Evolutionary conservation across 2,113 vertebrate genomes (phyloP).

Genomic region (Trachemys scripta): DNA sequence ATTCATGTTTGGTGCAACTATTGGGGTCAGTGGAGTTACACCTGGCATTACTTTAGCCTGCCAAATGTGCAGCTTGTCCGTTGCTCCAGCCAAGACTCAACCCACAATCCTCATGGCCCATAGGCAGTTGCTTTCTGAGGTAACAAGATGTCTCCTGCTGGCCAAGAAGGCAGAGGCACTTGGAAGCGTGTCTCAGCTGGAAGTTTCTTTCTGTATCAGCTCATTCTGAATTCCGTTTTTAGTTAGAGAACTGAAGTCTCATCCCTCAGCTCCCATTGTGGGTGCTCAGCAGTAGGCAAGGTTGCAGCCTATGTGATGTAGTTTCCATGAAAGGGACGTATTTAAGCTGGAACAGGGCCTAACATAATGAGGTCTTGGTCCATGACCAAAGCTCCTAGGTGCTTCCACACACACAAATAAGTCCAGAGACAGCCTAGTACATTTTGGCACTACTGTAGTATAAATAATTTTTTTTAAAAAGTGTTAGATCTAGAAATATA

Average conservation of each 20-base stretch:
- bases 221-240: too few species aligned
- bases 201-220: too few species aligned
- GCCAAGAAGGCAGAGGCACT: not conserved
- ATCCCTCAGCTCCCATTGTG: too few species aligned
- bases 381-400: not conserved
- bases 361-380: not conserved
- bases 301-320: not conserved
- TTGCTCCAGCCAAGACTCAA: not conserved
- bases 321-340: not conserved
- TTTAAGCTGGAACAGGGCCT: not conserved
- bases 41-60: not conserved
- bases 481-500: not conserved
- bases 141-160: fast-evolving
- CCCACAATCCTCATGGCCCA: not conserved
- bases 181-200: too few species aligned
- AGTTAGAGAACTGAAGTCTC: too few species aligned
- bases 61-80: fast-evolving
- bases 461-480: not conserved
- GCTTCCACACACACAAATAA: not conserved
- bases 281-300: too few species aligned
- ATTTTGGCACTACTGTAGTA: fast-evolving
- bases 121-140: not conserved
- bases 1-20: not conserved
- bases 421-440: not conserved
- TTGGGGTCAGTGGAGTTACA: not conserved